These are phyloP conservation scores for Python bivittatus DNA, from an alignment of 2,113 vertebrate genomes.

Conservation along the genomic window DNA sequence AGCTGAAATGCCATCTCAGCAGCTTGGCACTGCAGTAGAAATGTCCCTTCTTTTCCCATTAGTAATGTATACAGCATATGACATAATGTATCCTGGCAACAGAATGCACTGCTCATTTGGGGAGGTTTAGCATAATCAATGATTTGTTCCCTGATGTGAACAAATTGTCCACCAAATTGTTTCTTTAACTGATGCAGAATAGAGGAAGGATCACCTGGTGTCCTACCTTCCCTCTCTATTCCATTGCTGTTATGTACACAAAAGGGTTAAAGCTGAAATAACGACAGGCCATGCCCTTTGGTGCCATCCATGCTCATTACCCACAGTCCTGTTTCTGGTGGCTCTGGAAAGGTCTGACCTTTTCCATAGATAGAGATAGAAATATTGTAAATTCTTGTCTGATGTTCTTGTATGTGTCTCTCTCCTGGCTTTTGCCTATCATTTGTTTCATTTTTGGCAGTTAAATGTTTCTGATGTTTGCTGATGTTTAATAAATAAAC, in stretches of 20 bases:
- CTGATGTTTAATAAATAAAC: not conserved
- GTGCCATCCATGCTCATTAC: not conserved
- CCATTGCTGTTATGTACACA: not conserved
- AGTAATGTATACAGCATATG: not conserved
- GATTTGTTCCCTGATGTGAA: not conserved
- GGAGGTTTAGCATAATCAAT: not conserved
- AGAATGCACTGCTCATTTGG: slow-evolving; percentile 11
- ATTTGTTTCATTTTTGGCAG: not conserved
- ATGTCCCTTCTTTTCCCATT: slow-evolving; percentile 19
- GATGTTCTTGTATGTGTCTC: not conserved
- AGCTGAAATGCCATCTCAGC: slow-evolving; percentile 38
- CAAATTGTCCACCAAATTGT: not conserved
- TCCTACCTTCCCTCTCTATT: not conserved
- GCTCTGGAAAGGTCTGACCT: not conserved
- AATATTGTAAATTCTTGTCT: not conserved
- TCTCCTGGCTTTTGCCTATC: not conserved
- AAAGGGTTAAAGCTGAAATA: not conserved
- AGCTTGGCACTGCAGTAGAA: slow-evolving; percentile 28
- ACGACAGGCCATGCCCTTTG: not conserved
- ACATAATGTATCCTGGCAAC: not conserved
- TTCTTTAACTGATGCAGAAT: not conserved
- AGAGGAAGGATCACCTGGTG: not conserved
- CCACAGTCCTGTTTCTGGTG: not conserved
- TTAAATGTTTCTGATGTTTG: not conserved
- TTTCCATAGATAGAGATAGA: not conserved